phyloP scores from a whole-genome alignment of 2,888 invertebrate species.

The Protodeltote pygarga region DNA sequence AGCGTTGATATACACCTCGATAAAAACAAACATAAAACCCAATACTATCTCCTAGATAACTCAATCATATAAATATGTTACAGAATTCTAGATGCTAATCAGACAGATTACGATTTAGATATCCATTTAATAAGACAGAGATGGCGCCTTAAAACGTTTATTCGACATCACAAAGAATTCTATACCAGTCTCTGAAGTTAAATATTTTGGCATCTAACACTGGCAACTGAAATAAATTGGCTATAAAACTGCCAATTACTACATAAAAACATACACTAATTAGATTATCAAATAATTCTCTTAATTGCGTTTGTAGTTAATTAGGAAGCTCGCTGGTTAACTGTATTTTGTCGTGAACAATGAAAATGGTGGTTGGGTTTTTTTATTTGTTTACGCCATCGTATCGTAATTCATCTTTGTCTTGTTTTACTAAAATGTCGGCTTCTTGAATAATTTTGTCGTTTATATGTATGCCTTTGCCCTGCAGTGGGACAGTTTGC shows the following conservation, averaged over 20 bases:
- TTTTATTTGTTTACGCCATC: neutral
- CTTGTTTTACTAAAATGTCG: neutral
- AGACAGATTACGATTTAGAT: neutral
- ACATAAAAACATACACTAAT: constrained; percentile 6
- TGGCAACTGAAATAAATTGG: constrained; percentile 9
- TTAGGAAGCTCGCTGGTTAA: too few species aligned
- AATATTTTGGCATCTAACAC: constrained; percentile 21
- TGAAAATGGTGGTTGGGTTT: too few species aligned
- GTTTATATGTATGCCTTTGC: neutral
- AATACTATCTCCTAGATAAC: too few species aligned
- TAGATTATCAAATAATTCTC: constrained; percentile 8
- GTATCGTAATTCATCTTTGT: neutral
- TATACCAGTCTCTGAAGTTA: neutral
- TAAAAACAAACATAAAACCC: too few species aligned
- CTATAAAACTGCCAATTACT: constrained; percentile 5
- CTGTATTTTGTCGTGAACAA: too few species aligned
- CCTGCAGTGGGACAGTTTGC: too few species aligned
- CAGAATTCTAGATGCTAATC: neutral
- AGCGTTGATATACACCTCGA: too few species aligned
- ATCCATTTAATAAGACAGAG: neutral
- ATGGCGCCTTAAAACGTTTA: neutral
- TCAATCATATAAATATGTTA: too few species aligned
- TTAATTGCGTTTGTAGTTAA: constrained; percentile 15
- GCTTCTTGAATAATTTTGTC: neutral
- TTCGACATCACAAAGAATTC: neutral